These are phyloP conservation scores for Clarias batrachus DNA, from an alignment of 2,113 vertebrate species.

Conservation along the genomic window DNA sequence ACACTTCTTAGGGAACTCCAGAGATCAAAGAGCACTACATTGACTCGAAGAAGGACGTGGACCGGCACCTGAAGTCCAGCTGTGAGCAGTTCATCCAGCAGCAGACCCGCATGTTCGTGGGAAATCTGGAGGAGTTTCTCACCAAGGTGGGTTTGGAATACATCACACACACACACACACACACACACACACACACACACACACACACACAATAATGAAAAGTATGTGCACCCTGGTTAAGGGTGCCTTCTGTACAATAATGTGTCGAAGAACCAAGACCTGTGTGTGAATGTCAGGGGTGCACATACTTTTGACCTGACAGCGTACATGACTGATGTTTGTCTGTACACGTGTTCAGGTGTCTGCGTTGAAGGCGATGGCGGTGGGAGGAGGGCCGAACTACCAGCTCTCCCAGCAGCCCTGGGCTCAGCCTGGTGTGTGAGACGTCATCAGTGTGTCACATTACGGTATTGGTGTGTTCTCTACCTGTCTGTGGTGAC, in stretches of 20 bases:
- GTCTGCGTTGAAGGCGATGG: conserved; percentile 88
- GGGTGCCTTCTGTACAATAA: not conserved
- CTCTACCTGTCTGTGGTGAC: conserved; percentile 28
- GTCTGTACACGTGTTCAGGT: conserved; percentile 71
- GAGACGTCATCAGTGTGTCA: not conserved
- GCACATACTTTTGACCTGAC: no score
- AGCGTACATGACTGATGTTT: not conserved
- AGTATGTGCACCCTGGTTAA: not conserved
- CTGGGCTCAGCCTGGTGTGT: conserved; percentile 94
- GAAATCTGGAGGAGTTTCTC: conserved; percentile 92
- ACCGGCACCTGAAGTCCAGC: conserved; percentile 91
- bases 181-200: not conserved
- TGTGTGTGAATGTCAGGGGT: not conserved
- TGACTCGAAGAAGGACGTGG: conserved; percentile 98
- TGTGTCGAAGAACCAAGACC: not conserved
- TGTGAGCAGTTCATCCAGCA: conserved; percentile 99
- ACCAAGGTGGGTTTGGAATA: conserved; percentile 80
- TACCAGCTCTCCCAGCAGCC: conserved; percentile 92
- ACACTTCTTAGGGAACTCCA: conserved; percentile 82
- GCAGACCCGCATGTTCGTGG: conserved; percentile 88
- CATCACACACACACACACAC: not conserved
- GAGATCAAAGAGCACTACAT: conserved; percentile 99
- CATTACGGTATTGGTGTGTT: not conserved
- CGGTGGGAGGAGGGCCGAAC: conserved; percentile 87
- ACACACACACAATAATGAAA: not conserved